Percentiles rank a stretch among this genome's conserved stretches.
Evolutionary conservation across 2,113 vertebrate species (phyloP).

Genomic region (Malurus alboscapulatus): DNA sequence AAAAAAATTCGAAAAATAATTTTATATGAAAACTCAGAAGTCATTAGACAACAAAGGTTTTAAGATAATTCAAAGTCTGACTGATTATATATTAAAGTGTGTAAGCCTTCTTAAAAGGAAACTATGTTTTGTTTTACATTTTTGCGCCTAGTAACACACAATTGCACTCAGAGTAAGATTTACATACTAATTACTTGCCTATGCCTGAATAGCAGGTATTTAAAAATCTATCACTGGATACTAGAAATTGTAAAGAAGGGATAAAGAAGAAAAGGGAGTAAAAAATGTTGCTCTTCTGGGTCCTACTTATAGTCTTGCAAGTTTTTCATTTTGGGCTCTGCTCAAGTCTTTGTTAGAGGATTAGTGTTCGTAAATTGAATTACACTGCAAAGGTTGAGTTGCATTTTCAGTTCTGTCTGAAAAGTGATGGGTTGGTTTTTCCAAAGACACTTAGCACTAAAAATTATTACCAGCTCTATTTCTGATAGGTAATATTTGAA

Average conservation of each 20-base stretch:
- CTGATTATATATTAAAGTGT: background rate
- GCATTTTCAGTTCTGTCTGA: background rate
- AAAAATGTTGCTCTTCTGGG: background rate
- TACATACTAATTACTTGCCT: constrained; percentile 9
- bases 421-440: background rate
- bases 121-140: background rate
- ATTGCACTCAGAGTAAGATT: constrained; percentile 4
- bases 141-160: background rate
- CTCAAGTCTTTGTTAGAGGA: background rate
- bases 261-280: background rate
- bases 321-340: background rate
- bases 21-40: background rate
- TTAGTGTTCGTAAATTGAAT: constrained; percentile 1
- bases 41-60: background rate
- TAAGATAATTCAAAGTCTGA: background rate
- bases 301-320: background rate
- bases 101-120: constrained; percentile 1
- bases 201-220: background rate
- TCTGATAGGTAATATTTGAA: background rate
- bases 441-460: background rate
- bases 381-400: background rate
- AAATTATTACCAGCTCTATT: background rate
- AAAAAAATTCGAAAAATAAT: background rate
- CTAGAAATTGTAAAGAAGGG: background rate
- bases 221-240: constrained; percentile 2